A percentile compares a stretch with the other conserved stretches of the same genome.
Conservation (phyloP, 1,140 invertebrate species). For the Drosophila cardini region DNA sequence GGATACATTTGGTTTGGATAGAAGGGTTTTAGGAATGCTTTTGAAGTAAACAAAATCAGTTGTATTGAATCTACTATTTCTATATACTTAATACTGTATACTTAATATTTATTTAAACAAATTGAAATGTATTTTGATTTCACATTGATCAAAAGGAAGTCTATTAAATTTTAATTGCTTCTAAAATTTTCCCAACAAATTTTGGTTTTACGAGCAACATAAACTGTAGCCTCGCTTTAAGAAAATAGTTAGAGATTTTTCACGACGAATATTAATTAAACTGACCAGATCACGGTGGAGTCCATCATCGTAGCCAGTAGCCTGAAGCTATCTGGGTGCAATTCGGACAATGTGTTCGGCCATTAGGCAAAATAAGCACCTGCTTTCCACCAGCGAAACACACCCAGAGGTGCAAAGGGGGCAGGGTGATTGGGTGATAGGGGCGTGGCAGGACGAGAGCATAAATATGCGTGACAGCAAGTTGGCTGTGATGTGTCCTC, state of each 20-base stretch:
- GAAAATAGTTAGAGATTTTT: too few species aligned
- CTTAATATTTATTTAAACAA: too few species aligned
- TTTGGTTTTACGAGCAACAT: too few species aligned
- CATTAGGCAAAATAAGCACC: conserved; percentile 11
- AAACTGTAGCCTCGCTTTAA: too few species aligned
- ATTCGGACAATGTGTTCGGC: conserved; percentile 4
- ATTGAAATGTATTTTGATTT: too few species aligned
- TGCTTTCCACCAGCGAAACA: conserved; percentile 16
- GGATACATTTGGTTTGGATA: too few species aligned
- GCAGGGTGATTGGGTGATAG: neutral
- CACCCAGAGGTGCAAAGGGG: neutral
- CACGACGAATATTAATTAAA: neutral
- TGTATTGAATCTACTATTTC: too few species aligned
- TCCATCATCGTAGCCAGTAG: conserved; percentile 19
- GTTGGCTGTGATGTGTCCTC: neutral
- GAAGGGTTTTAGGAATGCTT: too few species aligned
- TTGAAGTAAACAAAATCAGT: too few species aligned
- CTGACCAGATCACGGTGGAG: neutral
- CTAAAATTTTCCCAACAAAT: too few species aligned
- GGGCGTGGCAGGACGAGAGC: neutral
- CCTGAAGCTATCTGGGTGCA: conserved; percentile 1
- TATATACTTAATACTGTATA: too few species aligned
- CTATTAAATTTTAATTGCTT: too few species aligned
- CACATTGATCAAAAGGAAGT: neutral
- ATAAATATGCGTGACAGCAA: conserved; percentile 47